phyloP scores from a whole-genome alignment of 2,113 vertebrate genomes.

The Burhinus bistriatus region DNA sequence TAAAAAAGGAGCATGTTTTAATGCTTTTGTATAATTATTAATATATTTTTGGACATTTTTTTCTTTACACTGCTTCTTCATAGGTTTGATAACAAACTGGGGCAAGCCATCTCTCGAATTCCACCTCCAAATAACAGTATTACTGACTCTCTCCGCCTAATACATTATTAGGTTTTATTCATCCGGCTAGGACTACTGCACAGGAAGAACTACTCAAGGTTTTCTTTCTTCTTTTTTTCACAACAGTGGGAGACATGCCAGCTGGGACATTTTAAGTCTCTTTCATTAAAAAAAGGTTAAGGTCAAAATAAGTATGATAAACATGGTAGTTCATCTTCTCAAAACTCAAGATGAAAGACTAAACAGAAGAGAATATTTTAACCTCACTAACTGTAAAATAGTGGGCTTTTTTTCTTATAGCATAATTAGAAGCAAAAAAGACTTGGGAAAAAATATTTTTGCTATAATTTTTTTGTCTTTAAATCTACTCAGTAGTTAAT shows the following conservation, averaged over 20 bases:
- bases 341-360: slow-evolving; percentile 75
- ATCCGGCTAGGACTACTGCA: neutral
- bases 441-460: slow-evolving; percentile 25
- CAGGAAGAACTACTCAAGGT: slow-evolving; percentile 44
- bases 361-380: slow-evolving; percentile 73
- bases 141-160: neutral
- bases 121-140: neutral
- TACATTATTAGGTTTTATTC: neutral
- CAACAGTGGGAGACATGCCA: slow-evolving; percentile 56
- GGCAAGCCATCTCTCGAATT: neutral
- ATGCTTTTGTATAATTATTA: neutral
- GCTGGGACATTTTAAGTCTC: slow-evolving; percentile 82
- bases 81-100: neutral
- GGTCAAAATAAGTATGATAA: slow-evolving; percentile 81
- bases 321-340: slow-evolving; percentile 77
- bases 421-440: slow-evolving; percentile 38
- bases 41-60: neutral
- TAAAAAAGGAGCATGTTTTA: neutral
- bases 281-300: slow-evolving; percentile 81
- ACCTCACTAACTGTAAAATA: slow-evolving; percentile 52
- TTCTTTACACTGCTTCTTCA: neutral
- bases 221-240: slow-evolving; percentile 8
- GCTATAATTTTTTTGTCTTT: slow-evolving; percentile 42
- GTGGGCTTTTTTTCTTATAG: neutral
- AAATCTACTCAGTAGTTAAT: slow-evolving; percentile 62